Conservation (phyloP, 2,797 vertebrate genomes). For the Malacoctenus gilli region DNA sequence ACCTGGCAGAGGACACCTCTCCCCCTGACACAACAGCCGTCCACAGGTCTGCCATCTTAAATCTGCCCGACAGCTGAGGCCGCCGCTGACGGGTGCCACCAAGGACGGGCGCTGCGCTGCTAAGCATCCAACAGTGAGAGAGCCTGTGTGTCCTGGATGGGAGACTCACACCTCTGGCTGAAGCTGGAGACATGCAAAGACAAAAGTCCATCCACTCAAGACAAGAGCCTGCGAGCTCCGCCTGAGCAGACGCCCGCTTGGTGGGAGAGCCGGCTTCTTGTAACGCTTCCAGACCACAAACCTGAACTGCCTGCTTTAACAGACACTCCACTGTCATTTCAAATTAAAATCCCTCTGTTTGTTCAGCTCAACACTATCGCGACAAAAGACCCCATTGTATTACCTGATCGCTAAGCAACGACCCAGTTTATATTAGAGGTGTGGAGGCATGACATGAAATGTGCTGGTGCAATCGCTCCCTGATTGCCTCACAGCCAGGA, state of each 20-base stretch:
- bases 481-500: constrained; percentile 57
- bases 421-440: constrained; percentile 39
- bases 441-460: constrained; percentile 45
- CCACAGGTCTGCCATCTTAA: constrained; percentile 70
- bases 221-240: constrained; percentile 1
- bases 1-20: constrained; percentile 45
- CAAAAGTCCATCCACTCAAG: constrained; percentile 46
- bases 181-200: constrained; percentile 48
- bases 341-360: constrained; percentile 4
- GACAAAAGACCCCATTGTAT: constrained; percentile 36
- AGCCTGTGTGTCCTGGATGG: constrained; percentile 30
- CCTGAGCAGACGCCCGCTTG: constrained; percentile 11
- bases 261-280: constrained; percentile 17
- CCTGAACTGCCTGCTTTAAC: not conserved
- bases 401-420: constrained; percentile 41
- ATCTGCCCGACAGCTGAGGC: constrained; percentile 68
- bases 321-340: not conserved
- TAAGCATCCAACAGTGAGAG: constrained; percentile 51
- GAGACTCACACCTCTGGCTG: constrained; percentile 55
- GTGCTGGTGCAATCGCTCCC: constrained; percentile 43
- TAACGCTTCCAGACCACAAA: constrained; percentile 12
- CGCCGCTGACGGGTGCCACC: constrained; percentile 65
- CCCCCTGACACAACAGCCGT: constrained; percentile 31
- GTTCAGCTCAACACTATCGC: constrained; percentile 21
- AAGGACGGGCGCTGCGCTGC: constrained; percentile 68